Conservation (phyloP, 1,140 invertebrate genomes). For the Bombus waltoni region DNA sequence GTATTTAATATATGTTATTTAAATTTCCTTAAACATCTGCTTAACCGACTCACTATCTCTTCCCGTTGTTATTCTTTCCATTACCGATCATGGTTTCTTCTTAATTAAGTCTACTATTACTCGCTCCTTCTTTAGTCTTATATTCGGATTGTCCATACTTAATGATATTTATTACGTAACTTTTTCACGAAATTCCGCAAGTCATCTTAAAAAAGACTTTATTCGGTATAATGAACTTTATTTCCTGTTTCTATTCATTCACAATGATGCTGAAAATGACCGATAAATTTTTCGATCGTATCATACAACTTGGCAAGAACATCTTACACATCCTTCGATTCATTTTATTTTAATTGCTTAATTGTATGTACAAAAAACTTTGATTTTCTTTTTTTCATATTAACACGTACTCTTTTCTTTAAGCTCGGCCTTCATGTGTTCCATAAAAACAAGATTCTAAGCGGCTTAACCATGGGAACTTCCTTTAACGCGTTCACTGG, state of each 20-base stretch:
- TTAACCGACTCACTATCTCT: constrained; percentile 52
- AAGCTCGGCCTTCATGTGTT: constrained; percentile 35
- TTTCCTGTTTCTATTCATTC: constrained; percentile 21
- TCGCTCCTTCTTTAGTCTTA: constrained; percentile 58
- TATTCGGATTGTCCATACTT: constrained; percentile 76
- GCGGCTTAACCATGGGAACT: not conserved
- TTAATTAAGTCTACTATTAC: constrained; percentile 60
- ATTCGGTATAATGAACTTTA: constrained; percentile 50
- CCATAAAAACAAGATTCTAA: constrained; percentile 1
- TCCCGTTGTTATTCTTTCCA: constrained; percentile 7
- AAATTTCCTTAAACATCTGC: constrained; percentile 65
- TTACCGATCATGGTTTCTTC: constrained; percentile 25
- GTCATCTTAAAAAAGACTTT: constrained; percentile 44
- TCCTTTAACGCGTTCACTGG: constrained; percentile 30
- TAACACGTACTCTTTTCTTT: constrained; percentile 25
- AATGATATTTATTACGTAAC: constrained; percentile 70
- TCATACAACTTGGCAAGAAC: constrained; percentile 31
- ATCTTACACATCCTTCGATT: constrained; percentile 52
- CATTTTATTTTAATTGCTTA: constrained; percentile 39
- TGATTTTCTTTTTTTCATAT: constrained; percentile 29
- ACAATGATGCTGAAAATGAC: constrained; percentile 8
- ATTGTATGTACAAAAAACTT: constrained; percentile 63
- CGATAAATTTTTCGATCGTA: constrained; percentile 5
- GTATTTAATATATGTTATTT: constrained; percentile 68
- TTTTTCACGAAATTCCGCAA: constrained; percentile 53